These are phyloP conservation scores for Junonia oenone DNA, from an alignment of 2,888 invertebrate genomes.

Conservation along the genomic window DNA sequence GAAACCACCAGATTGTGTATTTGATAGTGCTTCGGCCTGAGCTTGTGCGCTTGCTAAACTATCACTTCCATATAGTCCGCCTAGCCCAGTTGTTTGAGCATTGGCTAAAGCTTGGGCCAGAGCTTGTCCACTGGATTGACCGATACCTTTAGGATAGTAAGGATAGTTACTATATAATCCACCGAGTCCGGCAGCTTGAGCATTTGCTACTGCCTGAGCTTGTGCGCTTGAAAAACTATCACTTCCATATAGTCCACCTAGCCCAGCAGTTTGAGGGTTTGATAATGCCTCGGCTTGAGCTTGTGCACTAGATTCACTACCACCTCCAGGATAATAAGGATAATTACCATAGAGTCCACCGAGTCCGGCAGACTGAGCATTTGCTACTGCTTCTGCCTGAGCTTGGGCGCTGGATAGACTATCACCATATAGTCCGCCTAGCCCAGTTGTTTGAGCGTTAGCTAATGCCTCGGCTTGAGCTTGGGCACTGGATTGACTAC, in stretches of 20 bases:
- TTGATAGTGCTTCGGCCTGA: not conserved
- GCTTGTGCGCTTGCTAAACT: not conserved
- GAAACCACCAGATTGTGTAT: not conserved
- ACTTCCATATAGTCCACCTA: not conserved
- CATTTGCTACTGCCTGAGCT: conserved; percentile 1
- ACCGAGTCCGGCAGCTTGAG: not conserved
- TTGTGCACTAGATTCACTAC: not conserved
- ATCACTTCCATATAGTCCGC: not conserved
- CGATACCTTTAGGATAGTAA: not conserved
- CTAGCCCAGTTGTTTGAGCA: not conserved
- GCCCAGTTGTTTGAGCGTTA: not conserved
- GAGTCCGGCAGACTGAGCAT: not conserved
- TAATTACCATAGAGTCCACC: not conserved
- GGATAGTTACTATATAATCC: not conserved
- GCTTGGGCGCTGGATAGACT: not conserved
- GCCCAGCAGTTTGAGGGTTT: conserved; percentile 4
- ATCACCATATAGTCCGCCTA: not conserved
- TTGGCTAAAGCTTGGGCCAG: conserved; percentile 2
- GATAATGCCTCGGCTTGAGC: conserved; percentile 14
- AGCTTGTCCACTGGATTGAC: not conserved
- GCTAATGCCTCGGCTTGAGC: conserved; percentile 6
- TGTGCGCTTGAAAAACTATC: conserved; percentile 6
- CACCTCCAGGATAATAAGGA: conserved; percentile 3
- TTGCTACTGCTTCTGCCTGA: conserved; percentile 9
- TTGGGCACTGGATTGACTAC: conserved; percentile 3